Evolutionary conservation across 1,140 invertebrate genomes (phyloP).

Genomic region (Ditylenchus dipsaci): DNA sequence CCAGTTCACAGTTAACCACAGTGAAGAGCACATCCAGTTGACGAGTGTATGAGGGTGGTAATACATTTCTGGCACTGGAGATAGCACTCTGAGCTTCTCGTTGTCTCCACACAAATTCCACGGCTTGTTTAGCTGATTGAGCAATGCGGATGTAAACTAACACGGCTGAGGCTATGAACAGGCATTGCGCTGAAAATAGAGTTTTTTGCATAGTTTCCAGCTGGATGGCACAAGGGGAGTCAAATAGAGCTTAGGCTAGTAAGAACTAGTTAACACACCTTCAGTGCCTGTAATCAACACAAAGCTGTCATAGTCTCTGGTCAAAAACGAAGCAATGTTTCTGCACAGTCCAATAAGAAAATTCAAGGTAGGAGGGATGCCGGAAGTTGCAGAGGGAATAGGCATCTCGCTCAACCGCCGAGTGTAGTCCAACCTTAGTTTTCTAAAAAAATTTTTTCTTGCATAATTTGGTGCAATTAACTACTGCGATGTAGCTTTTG

Average conservation of each 20-base stretch:
- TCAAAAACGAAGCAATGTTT: constrained; percentile 25
- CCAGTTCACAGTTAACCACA: constrained; percentile 15
- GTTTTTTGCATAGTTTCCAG: neutral
- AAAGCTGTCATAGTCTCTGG: constrained; percentile 12
- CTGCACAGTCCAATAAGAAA: constrained; percentile 27
- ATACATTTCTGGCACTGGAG: neutral
- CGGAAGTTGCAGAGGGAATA: constrained; percentile 18
- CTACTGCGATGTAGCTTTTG: too few species aligned
- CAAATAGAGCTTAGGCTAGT: too few species aligned
- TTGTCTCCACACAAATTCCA: constrained; percentile 18
- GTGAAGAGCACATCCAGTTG: constrained; percentile 28
- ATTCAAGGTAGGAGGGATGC: constrained; percentile 21
- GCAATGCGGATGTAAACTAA: constrained; percentile 24
- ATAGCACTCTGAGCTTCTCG: neutral
- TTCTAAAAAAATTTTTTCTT: constrained; percentile 19
- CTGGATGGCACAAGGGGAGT: too few species aligned
- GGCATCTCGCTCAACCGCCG: constrained; percentile 8
- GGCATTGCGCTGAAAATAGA: constrained; percentile 28
- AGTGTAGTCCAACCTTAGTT: constrained; percentile 29
- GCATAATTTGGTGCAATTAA: too few species aligned
- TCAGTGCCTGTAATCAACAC: constrained; percentile 34
- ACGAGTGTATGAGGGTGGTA: constrained; percentile 37
- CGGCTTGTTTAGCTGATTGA: constrained; percentile 15
- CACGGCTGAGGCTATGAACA: constrained; percentile 19
- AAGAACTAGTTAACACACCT: constrained; percentile 10